A percentile compares a stretch with the other conserved stretches of the same genome.
These are phyloP conservation scores for Nephrotoma guestfalica DNA, from an alignment of 2,888 invertebrate species.

Conservation along the genomic window DNA sequence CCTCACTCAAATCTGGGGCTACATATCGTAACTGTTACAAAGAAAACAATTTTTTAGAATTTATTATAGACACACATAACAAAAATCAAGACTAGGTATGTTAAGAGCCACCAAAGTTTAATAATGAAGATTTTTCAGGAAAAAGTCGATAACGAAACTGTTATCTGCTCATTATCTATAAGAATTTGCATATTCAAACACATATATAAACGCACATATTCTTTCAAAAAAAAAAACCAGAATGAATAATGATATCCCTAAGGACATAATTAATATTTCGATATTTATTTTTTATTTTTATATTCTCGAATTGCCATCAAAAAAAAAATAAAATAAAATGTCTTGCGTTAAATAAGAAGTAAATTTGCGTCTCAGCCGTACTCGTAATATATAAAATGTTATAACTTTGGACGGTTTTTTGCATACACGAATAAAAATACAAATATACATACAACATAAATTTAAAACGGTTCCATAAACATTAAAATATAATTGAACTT, in stretches of 20 bases:
- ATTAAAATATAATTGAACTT: background rate
- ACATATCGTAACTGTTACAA: no score
- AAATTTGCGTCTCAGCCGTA: background rate
- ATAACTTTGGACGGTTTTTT: background rate
- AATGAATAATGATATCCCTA: background rate
- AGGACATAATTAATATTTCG: background rate
- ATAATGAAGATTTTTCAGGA: no score
- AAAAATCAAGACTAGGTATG: no score
- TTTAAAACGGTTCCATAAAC: background rate
- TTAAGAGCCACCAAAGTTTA: no score
- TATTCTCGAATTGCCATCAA: background rate
- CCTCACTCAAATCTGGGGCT: no score
- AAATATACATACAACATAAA: background rate
- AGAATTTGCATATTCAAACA: no score
- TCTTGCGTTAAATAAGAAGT: background rate
- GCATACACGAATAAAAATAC: background rate
- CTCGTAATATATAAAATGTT: background rate
- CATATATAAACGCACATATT: no score
- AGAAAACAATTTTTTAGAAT: no score
- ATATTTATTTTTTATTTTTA: background rate
- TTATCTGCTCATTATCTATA: no score
- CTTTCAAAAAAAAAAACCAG: no score
- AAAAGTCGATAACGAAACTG: no score
- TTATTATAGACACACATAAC: no score
- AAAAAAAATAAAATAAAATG: background rate